A percentile compares a stretch with the other conserved stretches of the same genome.
Evolutionary conservation across 1,140 invertebrate genomes (phyloP).

Genomic region (Magallana ariakensis): DNA sequence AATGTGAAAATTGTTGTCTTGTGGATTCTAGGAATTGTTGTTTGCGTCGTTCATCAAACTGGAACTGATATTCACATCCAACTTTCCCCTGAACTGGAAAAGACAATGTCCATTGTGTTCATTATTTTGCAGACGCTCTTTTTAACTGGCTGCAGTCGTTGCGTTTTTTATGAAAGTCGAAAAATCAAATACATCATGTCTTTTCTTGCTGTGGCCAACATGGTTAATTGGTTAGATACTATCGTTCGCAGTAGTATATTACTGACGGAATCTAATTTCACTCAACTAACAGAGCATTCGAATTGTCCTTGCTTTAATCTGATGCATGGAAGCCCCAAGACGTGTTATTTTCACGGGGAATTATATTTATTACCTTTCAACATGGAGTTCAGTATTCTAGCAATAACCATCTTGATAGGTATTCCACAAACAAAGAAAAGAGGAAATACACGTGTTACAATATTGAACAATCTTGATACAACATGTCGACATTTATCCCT

Average conservation of each 20-base stretch:
- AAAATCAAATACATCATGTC: neutral
- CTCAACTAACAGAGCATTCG: neutral
- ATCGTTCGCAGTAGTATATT: neutral
- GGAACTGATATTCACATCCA: neutral
- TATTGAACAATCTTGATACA: neutral
- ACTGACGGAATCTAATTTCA: neutral
- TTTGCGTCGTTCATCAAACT: neutral
- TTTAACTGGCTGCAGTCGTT: neutral
- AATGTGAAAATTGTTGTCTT: neutral
- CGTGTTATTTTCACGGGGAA: no score
- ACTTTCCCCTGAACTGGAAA: neutral
- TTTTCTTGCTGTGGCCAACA: neutral
- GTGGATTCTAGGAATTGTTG: neutral
- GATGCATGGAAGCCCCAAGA: neutral
- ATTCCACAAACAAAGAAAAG: neutral
- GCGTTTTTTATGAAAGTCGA: neutral
- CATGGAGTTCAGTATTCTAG: conserved; percentile 12
- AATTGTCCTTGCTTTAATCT: no score
- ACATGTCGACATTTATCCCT: neutral
- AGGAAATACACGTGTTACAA: neutral
- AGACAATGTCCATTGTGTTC: neutral
- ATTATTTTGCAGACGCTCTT: neutral
- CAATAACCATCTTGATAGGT: neutral
- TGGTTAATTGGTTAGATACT: neutral
- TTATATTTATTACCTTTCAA: neutral